These are phyloP conservation scores for Onychorhynchus coronatus DNA, from an alignment of 2,113 vertebrate genomes.

Conservation along the genomic window DNA sequence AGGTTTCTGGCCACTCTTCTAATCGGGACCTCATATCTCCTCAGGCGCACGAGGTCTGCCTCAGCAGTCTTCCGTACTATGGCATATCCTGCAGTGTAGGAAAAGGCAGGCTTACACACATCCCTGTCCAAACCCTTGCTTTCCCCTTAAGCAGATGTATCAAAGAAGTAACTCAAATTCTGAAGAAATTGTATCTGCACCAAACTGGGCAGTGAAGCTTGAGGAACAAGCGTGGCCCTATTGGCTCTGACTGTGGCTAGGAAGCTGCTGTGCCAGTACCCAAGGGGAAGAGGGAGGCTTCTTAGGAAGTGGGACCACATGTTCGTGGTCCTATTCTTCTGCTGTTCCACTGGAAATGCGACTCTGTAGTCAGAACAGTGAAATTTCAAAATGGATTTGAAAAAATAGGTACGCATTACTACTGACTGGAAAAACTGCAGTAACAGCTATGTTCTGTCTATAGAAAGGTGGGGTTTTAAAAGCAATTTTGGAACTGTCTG, in stretches of 20 bases:
- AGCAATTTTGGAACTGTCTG: not conserved
- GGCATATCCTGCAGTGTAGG: conserved; percentile 27
- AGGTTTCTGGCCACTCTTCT: conserved; percentile 62
- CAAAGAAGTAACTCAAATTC: not conserved
- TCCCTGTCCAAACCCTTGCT: rapidly evolving
- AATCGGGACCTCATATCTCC: conserved; percentile 57
- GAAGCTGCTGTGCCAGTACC: not conserved
- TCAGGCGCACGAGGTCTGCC: conserved; percentile 61
- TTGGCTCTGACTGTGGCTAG: rapidly evolving
- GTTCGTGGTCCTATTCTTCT: rapidly evolving
- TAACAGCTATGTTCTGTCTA: not conserved
- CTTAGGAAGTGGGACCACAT: not conserved
- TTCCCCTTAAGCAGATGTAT: not conserved
- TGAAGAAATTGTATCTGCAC: not conserved
- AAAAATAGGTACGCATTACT: not conserved
- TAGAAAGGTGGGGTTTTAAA: not conserved
- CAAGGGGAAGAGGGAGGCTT: not conserved
- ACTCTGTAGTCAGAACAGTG: not conserved
- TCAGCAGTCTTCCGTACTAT: conserved; percentile 64
- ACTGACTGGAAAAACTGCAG: not conserved
- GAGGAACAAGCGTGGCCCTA: not conserved
- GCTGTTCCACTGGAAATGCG: rapidly evolving
- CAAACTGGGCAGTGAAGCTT: rapidly evolving
- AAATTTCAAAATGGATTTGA: not conserved
- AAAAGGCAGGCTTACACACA: not conserved